Evolutionary conservation across 2,113 vertebrate genomes (phyloP), one percentile per base, ranked within the genome.

Genomic region (Oncorhynchus tshawytscha): DNA sequence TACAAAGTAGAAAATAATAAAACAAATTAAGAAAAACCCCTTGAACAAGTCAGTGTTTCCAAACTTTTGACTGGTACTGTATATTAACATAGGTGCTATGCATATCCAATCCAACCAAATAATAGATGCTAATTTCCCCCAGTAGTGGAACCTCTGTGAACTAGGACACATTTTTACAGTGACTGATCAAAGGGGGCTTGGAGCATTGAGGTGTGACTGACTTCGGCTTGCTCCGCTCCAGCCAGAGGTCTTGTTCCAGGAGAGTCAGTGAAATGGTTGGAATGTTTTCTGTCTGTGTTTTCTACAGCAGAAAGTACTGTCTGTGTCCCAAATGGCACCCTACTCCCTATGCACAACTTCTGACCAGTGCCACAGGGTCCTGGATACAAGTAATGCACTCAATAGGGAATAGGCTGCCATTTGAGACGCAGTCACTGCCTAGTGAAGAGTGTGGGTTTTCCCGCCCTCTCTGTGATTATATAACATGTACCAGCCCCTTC

Each of bases 151-250:
- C 80, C 74, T 34, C 64, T 68, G 24, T 64, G 9, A 91, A 94
- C 51, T 84, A 78, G 93, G 94, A 65, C 91, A 89, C 75, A 85
- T 92, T 39, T 80, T 93, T 91, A 81, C 94, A 93, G 93, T 92
- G 84, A 87, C 78, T 64, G 87, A 88, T 88, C 84, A 86, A 73
- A 89, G 84, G 76, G 64, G 60, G 77, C 72, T 67, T 73, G 45
- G 80, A 60, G 67, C 81, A 16, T 67, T n/a, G 86, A 82, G 87
- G 79, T 83, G 88, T 77, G 85, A 86, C 84, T 51, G 79, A 51
- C 24, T 22, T 70, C 72, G 18, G 51, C 77, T 66, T 78, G 18
- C 82, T 69, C n/a, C 22, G 31, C 64, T 76, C 34, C 76, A 49
- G 24, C 51, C 72, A 45, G 70, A 81, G 70, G 83, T 82, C 84